Percentiles rank a stretch among this genome's conserved stretches.
Evolutionary conservation across 2,113 vertebrate genomes (phyloP).

Genomic region (Erinaceus europaeus): DNA sequence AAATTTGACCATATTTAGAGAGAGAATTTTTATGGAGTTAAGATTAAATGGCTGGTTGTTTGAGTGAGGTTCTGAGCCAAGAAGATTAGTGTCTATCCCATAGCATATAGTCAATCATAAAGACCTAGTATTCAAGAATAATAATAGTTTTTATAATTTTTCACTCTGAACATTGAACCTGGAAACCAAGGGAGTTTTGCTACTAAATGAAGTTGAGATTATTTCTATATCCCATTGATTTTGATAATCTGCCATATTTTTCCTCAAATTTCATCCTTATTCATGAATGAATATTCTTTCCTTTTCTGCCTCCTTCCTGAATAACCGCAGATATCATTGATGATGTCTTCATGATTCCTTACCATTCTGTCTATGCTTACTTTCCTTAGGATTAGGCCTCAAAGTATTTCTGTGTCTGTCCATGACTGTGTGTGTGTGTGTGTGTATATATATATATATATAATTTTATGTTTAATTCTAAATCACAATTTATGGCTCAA

Average conservation of each 20-base stretch:
- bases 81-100: neutral
- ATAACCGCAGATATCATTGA: neutral
- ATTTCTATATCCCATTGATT: neutral
- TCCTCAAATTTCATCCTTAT: neutral
- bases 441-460: neutral
- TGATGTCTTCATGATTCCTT: neutral
- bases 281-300: neutral
- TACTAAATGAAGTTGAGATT: neutral
- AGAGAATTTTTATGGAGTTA: too few relatives aligned
- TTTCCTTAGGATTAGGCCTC: neutral
- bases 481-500: too few relatives aligned
- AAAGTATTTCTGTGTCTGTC: neutral
- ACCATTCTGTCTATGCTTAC: neutral
- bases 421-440: neutral
- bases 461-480: too few relatives aligned
- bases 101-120: neutral
- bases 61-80: too few relatives aligned
- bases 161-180: slow-evolving; percentile 3
- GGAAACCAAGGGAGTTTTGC: neutral
- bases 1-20: too few relatives aligned
- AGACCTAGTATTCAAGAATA: neutral
- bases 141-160: neutral
- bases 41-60: too few relatives aligned
- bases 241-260: neutral
- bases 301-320: neutral